Evolutionary conservation across 2,113 vertebrate genomes (phyloP), one percentile per base, ranked within the genome.

Genomic region (Cyphomyrus discorhynchus): DNA sequence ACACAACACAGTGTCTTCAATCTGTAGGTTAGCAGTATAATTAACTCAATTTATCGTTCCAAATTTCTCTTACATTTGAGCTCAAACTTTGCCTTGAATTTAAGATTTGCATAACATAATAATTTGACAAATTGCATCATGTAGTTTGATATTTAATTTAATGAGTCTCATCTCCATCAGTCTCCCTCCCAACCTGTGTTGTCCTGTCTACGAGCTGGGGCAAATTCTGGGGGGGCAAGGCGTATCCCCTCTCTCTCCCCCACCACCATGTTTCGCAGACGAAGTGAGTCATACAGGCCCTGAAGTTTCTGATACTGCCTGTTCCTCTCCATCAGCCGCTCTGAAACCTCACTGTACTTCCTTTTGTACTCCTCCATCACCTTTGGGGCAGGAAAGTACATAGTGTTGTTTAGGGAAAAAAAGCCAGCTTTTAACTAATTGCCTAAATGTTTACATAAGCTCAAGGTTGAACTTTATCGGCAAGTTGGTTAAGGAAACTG

Each of bases 321-420:
- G 94, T 97, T 98, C 92, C 96, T 95, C 91, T 97, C 97, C 96
- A 97, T 97, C 91, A 98, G 96, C 91, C 96, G 96, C 93, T 98
- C 97, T 0, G 97, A 97, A 83, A 97, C 96, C 88, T 98, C 97
- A 42, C 95, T 97, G 94, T 97, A 97, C 93, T 97, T 98, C 89
- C 95, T 96, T 94, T 98, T 98, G 82, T 98, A 98, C 90, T 98
- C 97, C 66, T 98, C 97, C 93, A 97, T 94, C 91, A 97, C 92
- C 96, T 96, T 88, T 24, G 66, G 5, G 49, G 24, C 86, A 50
- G 19, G 13, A 7, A 87, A 56, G 17, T 27, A 17, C 39, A 35
- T 47, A 11, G 39, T n/a, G 82, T 11, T 84, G 77, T 46, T 80
- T 19, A 56, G 35, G 39, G 0, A 3, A 84, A 24, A 24, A 47